Base-by-base conservation (phyloP, 1,140 invertebrate genomes). In the Lucilia cuprina region DNA sequence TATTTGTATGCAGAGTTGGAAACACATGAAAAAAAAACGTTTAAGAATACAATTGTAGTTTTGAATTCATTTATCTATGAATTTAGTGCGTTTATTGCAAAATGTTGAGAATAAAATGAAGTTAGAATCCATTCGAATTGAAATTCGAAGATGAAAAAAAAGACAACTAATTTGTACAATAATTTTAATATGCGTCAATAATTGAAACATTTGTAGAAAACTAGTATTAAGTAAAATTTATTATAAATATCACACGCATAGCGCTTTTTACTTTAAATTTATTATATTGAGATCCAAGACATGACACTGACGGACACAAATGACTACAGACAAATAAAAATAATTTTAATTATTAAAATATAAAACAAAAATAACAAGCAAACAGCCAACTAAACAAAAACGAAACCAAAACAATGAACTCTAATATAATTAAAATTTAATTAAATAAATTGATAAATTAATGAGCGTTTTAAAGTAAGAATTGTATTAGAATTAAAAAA, bases 201-300 rank as follows among this genome's bases (percentile, higher is more conserved):
- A 78, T 19, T 78, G n/a, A 70, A 78, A 78, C 17, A 78, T 47
- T 41, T 78, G 75, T 78, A 78, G 75, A 78, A 78, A 70, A 7
- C 17, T 70, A 21, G 19, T 70, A 70, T 70, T 70, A 70, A 70
- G 65, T 21, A 21, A 78, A 47, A 47, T 47, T 78, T 47, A 47
- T 35, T 70, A 47, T n/a, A 47, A 47, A 78, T 78, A 78, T 78
- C 75, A 78, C 75, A 78, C 75, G 75, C 75, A 41, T 78, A 78
- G 75, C 75, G 75, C 75, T 78, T 78, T 78, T 78, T 78, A 78
- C 75, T 78, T 78, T 78, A 78, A 47, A 47, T 78, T 78, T 41
- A 78, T 47, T 19, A 35, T 78, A 47, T n/a, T 19, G n/a, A 78
- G 34, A 34, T 34, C 25, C 25, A 7, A 9, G 19, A 70, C 65